A percentile compares a stretch with the other conserved stretches of the same genome.
phyloP scores from a whole-genome alignment of 1,140 invertebrate species.

The Caerostris extrusa region DNA sequence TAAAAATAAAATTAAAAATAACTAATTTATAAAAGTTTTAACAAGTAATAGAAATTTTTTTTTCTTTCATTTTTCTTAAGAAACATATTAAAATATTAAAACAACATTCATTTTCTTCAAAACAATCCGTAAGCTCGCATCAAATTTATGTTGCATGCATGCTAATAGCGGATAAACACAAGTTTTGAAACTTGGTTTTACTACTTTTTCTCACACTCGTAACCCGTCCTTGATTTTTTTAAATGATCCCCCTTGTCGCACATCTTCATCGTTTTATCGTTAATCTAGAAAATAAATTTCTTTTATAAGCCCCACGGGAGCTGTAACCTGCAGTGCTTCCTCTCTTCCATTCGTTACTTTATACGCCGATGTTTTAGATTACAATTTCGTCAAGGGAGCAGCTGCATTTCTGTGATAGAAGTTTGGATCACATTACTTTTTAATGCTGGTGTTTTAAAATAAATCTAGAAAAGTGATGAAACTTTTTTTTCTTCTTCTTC shows the following conservation, averaged over 20 bases:
- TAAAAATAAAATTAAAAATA: too few relatives aligned
- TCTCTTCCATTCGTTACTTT: slow-evolving; percentile 20
- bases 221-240: not conserved
- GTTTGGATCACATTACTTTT: not conserved
- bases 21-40: too few relatives aligned
- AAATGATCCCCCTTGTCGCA: not conserved
- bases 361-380: slow-evolving; percentile 22
- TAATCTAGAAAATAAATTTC: slow-evolving; percentile 58
- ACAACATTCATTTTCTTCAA: not conserved
- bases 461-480: too few relatives aligned
- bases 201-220: not conserved
- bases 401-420: slow-evolving; percentile 47
- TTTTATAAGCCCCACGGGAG: slow-evolving; percentile 41
- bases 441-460: not conserved
- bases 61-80: too few relatives aligned
- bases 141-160: slow-evolving; percentile 29
- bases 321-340: not conserved
- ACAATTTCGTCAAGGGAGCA: slow-evolving; percentile 18
- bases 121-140: too few relatives aligned
- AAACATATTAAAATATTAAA: too few relatives aligned
- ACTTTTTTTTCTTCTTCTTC: too few relatives aligned
- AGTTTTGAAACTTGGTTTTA: not conserved
- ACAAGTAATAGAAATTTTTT: too few relatives aligned
- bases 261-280: slow-evolving; percentile 61
- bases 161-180: not conserved